A percentile compares a stretch with the other conserved stretches of the same genome.
Conservation (phyloP, 1,140 invertebrate genomes). For the Lepidurus apus region DNA sequence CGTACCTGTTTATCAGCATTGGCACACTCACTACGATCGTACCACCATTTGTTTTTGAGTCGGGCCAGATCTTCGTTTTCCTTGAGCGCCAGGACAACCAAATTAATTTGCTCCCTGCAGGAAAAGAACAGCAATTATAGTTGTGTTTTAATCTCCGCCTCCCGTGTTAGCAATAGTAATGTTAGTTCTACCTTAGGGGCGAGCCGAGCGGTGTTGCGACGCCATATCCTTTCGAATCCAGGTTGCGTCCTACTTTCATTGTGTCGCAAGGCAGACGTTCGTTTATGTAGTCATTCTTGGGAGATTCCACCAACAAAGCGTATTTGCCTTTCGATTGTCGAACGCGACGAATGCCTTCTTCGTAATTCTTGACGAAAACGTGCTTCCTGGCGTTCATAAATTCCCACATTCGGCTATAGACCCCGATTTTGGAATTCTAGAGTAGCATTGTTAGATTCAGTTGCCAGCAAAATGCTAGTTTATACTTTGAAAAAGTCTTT, state of each 20-base stretch:
- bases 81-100: conserved; percentile 84
- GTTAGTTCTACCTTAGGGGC: conserved; percentile 65
- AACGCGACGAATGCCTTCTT: conserved; percentile 76
- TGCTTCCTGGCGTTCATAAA: conserved; percentile 82
- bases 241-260: conserved; percentile 86
- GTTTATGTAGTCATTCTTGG: conserved; percentile 91
- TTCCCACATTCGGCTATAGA: conserved; percentile 93
- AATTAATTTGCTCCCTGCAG: conserved; percentile 76
- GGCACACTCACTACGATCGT: conserved; percentile 72
- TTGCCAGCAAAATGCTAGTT: background rate
- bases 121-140: conserved; percentile 32
- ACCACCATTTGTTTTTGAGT: conserved; percentile 91
- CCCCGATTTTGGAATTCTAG: conserved; percentile 79
- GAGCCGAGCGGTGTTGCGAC: conserved; percentile 87
- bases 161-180: background rate
- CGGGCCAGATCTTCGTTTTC: conserved; percentile 87
- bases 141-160: background rate
- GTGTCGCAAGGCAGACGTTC: conserved; percentile 89
- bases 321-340: conserved; percentile 82
- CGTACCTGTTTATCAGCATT: conserved; percentile 60
- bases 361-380: conserved; percentile 74
- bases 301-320: conserved; percentile 89
- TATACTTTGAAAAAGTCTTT: conserved; percentile 86
- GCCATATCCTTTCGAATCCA: conserved; percentile 90
- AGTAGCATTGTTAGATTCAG: conserved; percentile 38